phyloP scores from a whole-genome alignment of 1,140 invertebrate genomes.

The Acyrthosiphon pisum region DNA sequence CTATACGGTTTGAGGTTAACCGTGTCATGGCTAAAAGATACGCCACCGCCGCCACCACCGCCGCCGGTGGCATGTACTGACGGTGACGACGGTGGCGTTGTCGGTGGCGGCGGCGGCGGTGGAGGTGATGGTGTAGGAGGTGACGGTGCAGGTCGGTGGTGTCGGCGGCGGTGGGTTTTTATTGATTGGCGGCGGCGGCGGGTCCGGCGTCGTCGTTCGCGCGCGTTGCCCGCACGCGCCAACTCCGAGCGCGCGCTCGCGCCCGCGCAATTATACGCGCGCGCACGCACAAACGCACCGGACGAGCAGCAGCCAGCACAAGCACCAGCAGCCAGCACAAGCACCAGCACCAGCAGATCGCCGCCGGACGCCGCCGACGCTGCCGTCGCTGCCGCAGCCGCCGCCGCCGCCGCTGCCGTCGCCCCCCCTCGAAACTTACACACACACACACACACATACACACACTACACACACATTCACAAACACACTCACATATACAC shows the following conservation, averaged over 20 bases:
- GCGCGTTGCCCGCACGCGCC: slow-evolving; percentile 14
- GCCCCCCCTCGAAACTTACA: not conserved
- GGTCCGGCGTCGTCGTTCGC: slow-evolving; percentile 40
- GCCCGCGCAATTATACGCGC: not conserved
- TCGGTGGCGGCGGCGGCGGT: not conserved
- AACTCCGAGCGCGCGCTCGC: not conserved
- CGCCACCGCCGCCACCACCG: not conserved
- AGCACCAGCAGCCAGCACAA: slow-evolving; percentile 41
- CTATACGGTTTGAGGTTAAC: slow-evolving; percentile 47
- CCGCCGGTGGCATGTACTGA: not conserved
- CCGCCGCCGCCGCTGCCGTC: slow-evolving; percentile 44
- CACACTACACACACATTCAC: too few species aligned
- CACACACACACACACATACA: slow-evolving; percentile 12
- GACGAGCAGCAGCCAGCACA: slow-evolving; percentile 42
- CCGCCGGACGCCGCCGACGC: slow-evolving; percentile 56
- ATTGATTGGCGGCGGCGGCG: slow-evolving; percentile 47
- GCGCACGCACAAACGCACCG: slow-evolving; percentile 1
- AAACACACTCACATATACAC: not conserved
- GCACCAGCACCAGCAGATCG: slow-evolving; percentile 56
- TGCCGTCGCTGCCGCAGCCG: slow-evolving; percentile 48
- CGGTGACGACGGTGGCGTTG: not conserved
- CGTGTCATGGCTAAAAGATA: slow-evolving; percentile 23
- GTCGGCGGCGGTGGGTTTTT: slow-evolving; percentile 28
- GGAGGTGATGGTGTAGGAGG: not conserved
- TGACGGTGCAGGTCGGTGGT: not conserved